Percentiles rank a stretch among this genome's conserved stretches.
These are phyloP conservation scores for Bibio marci DNA, from an alignment of 2,888 invertebrate species.

Conservation along the genomic window DNA sequence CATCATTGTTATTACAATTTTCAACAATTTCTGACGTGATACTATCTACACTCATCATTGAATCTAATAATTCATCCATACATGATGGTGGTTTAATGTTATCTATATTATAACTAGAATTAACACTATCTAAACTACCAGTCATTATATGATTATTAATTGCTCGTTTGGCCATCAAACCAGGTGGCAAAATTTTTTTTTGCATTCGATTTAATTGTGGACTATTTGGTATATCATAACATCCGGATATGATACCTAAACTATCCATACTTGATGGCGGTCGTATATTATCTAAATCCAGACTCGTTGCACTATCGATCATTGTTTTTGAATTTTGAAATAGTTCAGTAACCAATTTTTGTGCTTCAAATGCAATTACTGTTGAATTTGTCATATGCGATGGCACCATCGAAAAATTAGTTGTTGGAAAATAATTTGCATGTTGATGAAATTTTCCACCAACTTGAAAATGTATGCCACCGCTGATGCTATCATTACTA, in stretches of 20 bases:
- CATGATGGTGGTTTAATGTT: constrained; percentile 70
- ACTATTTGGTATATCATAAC: constrained; percentile 26
- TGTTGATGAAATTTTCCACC: constrained; percentile 22
- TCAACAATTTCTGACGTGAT: constrained; percentile 65
- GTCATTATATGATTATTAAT: constrained; percentile 37
- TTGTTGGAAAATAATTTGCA: constrained; percentile 11
- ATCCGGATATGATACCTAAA: constrained; percentile 35
- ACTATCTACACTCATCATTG: constrained; percentile 71
- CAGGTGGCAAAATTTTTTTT: constrained; percentile 53
- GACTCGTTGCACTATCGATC: constrained; percentile 42
- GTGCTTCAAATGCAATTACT: constrained; percentile 57
- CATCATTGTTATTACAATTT: constrained; percentile 21
- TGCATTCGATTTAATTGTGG: constrained; percentile 29
- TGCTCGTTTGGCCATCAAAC: constrained; percentile 54
- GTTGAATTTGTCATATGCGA: constrained; percentile 49
- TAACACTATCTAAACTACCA: constrained; percentile 45
- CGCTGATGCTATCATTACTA: neutral
- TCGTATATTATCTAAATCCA: constrained; percentile 56
- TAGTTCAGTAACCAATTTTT: constrained; percentile 44
- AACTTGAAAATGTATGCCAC: constrained; percentile 19
- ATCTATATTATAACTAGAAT: constrained; percentile 45
- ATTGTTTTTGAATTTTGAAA: constrained; percentile 18
- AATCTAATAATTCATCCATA: constrained; percentile 59
- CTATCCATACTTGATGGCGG: constrained; percentile 66
- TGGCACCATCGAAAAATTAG: constrained; percentile 11